Evolutionary conservation across 2,888 invertebrate genomes (phyloP), one percentile per base, ranked within the genome.

Genomic region (Suillia variegata): DNA sequence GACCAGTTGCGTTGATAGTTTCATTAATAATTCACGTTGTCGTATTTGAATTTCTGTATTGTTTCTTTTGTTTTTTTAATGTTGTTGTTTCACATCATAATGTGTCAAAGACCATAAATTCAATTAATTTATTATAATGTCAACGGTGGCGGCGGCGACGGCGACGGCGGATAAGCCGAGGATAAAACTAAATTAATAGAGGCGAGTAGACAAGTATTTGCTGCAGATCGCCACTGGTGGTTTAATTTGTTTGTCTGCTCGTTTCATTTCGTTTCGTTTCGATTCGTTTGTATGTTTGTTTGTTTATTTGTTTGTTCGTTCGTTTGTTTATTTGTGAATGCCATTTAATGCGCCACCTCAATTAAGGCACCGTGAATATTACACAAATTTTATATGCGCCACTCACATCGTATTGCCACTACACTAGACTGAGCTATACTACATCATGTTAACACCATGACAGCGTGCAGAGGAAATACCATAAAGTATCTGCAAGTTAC

Each of bases 21-120:
- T 74, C 64, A 74, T 71, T 73, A 73, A 49, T 33, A 33, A 45
- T 54, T 54, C 38, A 31, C 31, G 31, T 10, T 38, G 15, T 8
- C 15, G 38, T 38, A 38, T 38, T 38, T n/a, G n/a, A 38, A 38
- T 38, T 26, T 26, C 26, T 38, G 15, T n/a, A 38, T 8, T 58
- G 15, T 48, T 21, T 54, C 12, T 26, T 33, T 48, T 15, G n/a
- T 18, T 24, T 57, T 10, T n/a, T 51, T 51, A 10, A 3, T 33
- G 24, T 52, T 45, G 34, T 55, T 55, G 58, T 54, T 62, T 63
- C 70, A 66, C 69, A 67, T 74, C 69, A 75, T 70, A 70, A 76
- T 70, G 74, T 78, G 75, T 74, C 73, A 76, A 76, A 73, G 71
- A 64, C 48, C 68, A 72, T 77, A 74, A 76, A 76, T 70, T 73